A percentile compares a stretch with the other conserved stretches of the same genome.
Evolutionary conservation across 2,113 vertebrate genomes (phyloP).

Genomic region (Cairina moschata): DNA sequence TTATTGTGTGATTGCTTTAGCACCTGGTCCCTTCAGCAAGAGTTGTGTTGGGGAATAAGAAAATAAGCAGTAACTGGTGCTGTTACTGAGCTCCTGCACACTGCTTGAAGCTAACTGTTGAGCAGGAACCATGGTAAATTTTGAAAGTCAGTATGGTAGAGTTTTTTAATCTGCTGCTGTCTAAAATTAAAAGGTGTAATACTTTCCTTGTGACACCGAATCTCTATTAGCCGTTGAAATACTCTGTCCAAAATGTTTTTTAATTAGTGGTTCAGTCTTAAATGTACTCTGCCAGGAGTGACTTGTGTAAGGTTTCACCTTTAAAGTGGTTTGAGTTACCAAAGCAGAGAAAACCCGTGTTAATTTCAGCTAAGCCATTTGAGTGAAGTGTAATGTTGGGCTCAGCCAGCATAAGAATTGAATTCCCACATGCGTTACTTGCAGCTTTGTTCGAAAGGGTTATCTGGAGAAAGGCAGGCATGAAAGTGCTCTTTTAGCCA

Average conservation of each 20-base stretch:
- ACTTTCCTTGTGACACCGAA: not conserved
- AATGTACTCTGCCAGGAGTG: not conserved
- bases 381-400: not conserved
- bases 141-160: not conserved
- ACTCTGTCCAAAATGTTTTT: not conserved
- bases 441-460: not conserved
- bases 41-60: not conserved
- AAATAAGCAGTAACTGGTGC: not conserved
- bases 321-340: not conserved
- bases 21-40: not conserved
- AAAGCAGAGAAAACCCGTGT: not conserved
- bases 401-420: not conserved
- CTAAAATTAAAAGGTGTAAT: constrained; percentile 3
- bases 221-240: not conserved
- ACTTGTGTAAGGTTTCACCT: not conserved
- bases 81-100: not conserved
- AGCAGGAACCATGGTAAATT: not conserved
- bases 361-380: not conserved
- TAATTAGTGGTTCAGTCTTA: not conserved
- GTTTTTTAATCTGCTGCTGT: not conserved
- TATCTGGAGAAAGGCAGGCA: constrained; percentile 44
- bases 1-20: not conserved
- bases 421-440: not conserved
- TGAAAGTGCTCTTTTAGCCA: constrained; percentile 55
- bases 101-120: not conserved